Percentiles rank a stretch among this genome's conserved stretches.
Conservation (phyloP, 2,797 vertebrate genomes). For the Mus spretus region DNA sequence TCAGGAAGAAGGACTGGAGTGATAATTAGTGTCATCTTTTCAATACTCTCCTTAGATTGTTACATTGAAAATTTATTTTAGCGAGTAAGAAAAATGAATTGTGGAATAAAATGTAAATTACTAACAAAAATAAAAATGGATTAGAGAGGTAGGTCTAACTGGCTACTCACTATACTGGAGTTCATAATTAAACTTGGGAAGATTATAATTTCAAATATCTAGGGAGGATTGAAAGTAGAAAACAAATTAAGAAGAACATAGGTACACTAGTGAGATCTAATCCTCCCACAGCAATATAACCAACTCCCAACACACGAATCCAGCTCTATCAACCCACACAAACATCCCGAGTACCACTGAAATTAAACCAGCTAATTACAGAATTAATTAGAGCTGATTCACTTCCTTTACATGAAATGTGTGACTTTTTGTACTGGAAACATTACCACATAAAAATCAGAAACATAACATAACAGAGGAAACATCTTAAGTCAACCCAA, state of each 20-base stretch:
- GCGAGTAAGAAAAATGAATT: constrained; percentile 15
- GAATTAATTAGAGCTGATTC: constrained; percentile 39
- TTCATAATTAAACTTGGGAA: constrained; percentile 51
- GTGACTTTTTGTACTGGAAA: constrained; percentile 35
- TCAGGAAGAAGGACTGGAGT: background rate
- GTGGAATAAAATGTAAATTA: constrained; percentile 49
- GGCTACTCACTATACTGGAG: background rate
- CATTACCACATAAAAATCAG: constrained; percentile 49
- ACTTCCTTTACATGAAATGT: constrained; percentile 34
- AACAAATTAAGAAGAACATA: constrained; percentile 46
- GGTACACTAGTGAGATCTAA: background rate
- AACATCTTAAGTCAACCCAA: constrained; percentile 42
- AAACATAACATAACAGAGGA: constrained; percentile 34
- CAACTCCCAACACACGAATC: constrained; percentile 5
- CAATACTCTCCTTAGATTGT: constrained; percentile 9
- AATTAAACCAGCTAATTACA: constrained; percentile 56
- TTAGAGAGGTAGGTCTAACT: background rate
- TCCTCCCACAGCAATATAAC: constrained; percentile 2
- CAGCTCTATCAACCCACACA: background rate
- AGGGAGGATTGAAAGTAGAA: constrained; percentile 45
- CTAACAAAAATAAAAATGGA: constrained; percentile 58
- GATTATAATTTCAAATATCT: constrained; percentile 59
- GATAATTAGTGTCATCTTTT: constrained; percentile 13
- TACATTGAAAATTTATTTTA: constrained; percentile 41
- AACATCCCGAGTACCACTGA: background rate